These are phyloP conservation scores for Seira musarum DNA, from an alignment of 2,888 invertebrate genomes.

Conservation along the genomic window DNA sequence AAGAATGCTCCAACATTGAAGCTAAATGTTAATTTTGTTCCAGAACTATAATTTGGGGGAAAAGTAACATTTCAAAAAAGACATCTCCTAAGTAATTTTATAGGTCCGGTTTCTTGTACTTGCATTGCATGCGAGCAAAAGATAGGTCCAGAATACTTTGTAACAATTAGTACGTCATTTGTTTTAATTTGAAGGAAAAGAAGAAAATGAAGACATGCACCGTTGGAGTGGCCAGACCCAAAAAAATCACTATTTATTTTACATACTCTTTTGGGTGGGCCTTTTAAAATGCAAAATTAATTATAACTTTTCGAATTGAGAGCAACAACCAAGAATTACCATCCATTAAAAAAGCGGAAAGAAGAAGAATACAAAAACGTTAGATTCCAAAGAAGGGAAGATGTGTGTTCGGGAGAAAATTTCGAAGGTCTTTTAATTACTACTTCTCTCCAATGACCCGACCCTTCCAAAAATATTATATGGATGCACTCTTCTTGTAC, in stretches of 20 bases:
- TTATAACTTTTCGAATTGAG: slow-evolving; percentile 54
- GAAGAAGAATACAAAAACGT: background rate
- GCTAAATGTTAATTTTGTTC: too few relatives aligned
- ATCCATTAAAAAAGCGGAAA: slow-evolving; percentile 29
- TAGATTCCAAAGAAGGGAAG: background rate
- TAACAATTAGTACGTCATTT: slow-evolving; percentile 32
- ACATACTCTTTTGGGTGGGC: slow-evolving; percentile 50
- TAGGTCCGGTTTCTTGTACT: slow-evolving; percentile 52
- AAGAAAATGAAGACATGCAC: slow-evolving; percentile 58
- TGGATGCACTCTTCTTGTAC: slow-evolving; percentile 25
- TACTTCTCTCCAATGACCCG: slow-evolving; percentile 13
- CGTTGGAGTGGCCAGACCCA: slow-evolving; percentile 29
- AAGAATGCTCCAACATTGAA: too few relatives aligned
- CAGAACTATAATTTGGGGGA: slow-evolving; percentile 44
- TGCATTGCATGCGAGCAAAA: background rate
- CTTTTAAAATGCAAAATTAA: slow-evolving; percentile 61
- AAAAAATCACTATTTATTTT: background rate
- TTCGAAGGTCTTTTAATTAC: slow-evolving; percentile 41
- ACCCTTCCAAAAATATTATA: slow-evolving; percentile 39
- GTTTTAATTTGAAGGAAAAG: slow-evolving; percentile 29
- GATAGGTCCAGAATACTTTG: slow-evolving; percentile 25
- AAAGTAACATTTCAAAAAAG: slow-evolving; percentile 29
- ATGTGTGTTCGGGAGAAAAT: too few relatives aligned
- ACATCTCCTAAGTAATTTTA: slow-evolving; percentile 47
- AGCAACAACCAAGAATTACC: slow-evolving; percentile 51